Evolutionary conservation across 2,888 invertebrate genomes (phyloP).

Genomic region (Ceramica pisi): DNA sequence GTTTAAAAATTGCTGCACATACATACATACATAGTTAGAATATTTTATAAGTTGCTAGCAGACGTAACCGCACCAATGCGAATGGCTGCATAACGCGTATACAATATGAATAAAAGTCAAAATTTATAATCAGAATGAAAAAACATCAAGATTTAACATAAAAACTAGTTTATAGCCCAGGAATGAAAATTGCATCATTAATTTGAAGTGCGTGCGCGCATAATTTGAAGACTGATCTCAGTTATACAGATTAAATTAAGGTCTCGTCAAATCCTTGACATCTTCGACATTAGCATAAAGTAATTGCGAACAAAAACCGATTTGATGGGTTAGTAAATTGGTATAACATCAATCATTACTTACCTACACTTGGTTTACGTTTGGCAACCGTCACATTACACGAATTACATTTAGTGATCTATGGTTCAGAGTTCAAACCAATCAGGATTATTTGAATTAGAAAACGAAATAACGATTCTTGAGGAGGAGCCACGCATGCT

Average conservation of each 20-base stretch:
- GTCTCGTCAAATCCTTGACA: conserved; percentile 72
- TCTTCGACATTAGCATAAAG: conserved; percentile 60
- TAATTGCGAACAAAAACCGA: conserved; percentile 70
- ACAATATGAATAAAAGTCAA: neutral
- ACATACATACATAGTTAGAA: neutral
- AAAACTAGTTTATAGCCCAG: conserved; percentile 30
- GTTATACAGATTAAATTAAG: conserved; percentile 62
- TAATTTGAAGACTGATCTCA: conserved; percentile 35
- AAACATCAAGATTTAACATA: conserved; percentile 8
- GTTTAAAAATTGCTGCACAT: neutral
- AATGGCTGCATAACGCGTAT: neutral
- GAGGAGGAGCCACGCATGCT: neutral
- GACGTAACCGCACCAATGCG: neutral
- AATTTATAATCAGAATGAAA: conserved; percentile 9
- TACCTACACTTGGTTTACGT: conserved; percentile 25
- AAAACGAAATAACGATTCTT: neutral
- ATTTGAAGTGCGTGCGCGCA: conserved; percentile 31
- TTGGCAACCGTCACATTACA: conserved; percentile 27
- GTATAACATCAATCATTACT: conserved; percentile 60
- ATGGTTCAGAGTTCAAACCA: conserved; percentile 31
- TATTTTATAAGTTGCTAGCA: no score
- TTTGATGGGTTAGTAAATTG: conserved; percentile 62
- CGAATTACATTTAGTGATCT: conserved; percentile 36
- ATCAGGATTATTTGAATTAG: conserved; percentile 28
- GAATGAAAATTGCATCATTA: conserved; percentile 51